phyloP scores from a whole-genome alignment of 2,113 vertebrate genomes.

The Taurulus bubalis region DNA sequence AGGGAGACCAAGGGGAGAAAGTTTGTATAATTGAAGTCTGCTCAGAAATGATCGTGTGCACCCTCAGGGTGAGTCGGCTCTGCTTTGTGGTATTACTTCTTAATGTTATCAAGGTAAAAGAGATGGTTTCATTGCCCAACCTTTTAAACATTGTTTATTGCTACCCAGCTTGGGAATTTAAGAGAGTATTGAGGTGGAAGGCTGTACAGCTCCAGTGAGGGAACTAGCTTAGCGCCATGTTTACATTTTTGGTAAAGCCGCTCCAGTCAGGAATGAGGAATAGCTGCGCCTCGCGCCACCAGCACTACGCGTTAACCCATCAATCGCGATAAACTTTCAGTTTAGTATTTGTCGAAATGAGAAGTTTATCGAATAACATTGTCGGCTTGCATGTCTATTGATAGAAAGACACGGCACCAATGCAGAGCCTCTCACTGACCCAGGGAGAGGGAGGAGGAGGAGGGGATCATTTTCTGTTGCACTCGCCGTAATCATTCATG shows the following conservation, averaged over 20 bases:
- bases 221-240: constrained; percentile 42
- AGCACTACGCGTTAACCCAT: constrained; percentile 23
- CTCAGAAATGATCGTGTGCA: constrained; percentile 76
- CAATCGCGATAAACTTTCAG: constrained; percentile 41
- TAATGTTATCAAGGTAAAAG: constrained; percentile 81
- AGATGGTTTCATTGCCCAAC: constrained; percentile 75
- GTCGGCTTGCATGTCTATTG: constrained; percentile 21
- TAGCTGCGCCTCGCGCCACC: constrained; percentile 15
- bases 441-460: constrained; percentile 29
- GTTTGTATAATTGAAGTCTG: constrained; percentile 83
- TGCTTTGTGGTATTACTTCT: constrained; percentile 77
- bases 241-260: constrained; percentile 47
- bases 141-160: constrained; percentile 81
- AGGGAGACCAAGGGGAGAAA: constrained; percentile 77
- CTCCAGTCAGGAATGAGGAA: constrained; percentile 36
- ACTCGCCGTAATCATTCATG: constrained; percentile 73
- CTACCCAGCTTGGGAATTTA: constrained; percentile 67
- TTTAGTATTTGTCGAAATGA: constrained; percentile 39
- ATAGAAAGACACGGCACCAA: constrained; percentile 40
- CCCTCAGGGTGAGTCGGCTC: constrained; percentile 71
- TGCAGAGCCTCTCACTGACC: constrained; percentile 35
- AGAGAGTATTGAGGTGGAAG: constrained; percentile 46
- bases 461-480: constrained; percentile 64
- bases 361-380: constrained; percentile 44
- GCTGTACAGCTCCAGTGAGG: constrained; percentile 28